These are phyloP conservation scores for Sander vitreus DNA, from an alignment of 2,113 vertebrate species.

Conservation along the genomic window DNA sequence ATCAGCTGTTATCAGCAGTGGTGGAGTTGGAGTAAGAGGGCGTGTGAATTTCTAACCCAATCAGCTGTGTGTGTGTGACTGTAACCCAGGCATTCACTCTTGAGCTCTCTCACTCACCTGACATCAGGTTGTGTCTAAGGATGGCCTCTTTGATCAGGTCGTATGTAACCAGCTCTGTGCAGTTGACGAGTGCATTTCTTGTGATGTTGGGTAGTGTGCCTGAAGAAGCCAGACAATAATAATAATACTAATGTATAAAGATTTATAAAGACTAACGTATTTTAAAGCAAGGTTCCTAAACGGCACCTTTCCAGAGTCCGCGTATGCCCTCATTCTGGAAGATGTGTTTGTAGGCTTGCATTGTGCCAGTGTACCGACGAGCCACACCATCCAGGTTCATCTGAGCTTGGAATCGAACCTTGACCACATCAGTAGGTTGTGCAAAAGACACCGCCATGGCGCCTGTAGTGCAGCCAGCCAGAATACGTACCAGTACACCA, in stretches of 20 bases:
- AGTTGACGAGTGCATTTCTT: slow-evolving; percentile 90
- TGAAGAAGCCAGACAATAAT: slow-evolving; percentile 46
- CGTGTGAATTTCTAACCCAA: slow-evolving; percentile 57
- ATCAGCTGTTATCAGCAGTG: slow-evolving; percentile 63
- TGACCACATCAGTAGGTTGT: slow-evolving; percentile 91
- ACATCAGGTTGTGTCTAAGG: slow-evolving; percentile 85
- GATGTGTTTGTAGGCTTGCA: slow-evolving; percentile 90
- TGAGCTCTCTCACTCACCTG: slow-evolving; percentile 79
- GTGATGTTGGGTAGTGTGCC: slow-evolving; percentile 91
- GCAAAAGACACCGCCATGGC: slow-evolving; percentile 88
- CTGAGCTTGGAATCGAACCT: slow-evolving; percentile 90
- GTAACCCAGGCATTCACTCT: neutral
- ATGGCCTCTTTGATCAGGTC: slow-evolving; percentile 91
- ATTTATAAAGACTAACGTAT: neutral
- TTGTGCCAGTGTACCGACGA: slow-evolving; percentile 88
- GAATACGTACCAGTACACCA: slow-evolving; percentile 80
- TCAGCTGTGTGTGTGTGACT: slow-evolving; percentile 44
- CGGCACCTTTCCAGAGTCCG: slow-evolving; percentile 91
- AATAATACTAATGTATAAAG: no score
- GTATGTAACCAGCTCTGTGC: slow-evolving; percentile 90
- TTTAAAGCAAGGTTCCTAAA: neutral
- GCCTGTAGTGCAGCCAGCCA: slow-evolving; percentile 88
- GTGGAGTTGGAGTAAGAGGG: slow-evolving; percentile 35
- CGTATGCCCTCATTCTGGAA: slow-evolving; percentile 86
- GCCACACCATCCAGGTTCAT: slow-evolving; percentile 83